Evolutionary conservation across 2,113 vertebrate genomes (phyloP).

Genomic region (Athene cunicularia): DNA sequence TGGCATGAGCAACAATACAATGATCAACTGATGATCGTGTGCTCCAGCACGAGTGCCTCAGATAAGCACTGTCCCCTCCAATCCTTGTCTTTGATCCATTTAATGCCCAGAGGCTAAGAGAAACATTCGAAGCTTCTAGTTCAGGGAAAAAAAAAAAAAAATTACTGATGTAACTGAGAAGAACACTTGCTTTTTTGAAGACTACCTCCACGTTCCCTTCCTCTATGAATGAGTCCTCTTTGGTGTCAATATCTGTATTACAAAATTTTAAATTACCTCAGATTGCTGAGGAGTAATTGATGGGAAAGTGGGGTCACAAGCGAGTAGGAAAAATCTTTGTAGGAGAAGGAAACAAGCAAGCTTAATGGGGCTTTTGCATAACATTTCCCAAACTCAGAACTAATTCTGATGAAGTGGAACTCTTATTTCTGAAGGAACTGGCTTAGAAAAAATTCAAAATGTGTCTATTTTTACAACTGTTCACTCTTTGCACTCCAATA

Average conservation of each 20-base stretch:
- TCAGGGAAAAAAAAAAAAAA: not conserved
- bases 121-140: not conserved
- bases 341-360: not conserved
- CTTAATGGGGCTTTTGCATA: not conserved
- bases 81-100: not conserved
- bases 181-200: not conserved
- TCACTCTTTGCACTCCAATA: not conserved
- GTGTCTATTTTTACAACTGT: not conserved
- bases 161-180: not conserved
- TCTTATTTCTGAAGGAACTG: not conserved
- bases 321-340: not conserved
- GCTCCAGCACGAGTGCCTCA: not conserved
- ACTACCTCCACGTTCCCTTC: not conserved
- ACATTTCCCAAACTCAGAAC: not conserved
- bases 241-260: not conserved
- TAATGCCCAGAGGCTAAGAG: not conserved
- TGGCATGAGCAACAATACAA: not conserved
- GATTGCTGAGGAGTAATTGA: rapidly evolving
- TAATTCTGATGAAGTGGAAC: not conserved
- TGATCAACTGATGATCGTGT: not conserved
- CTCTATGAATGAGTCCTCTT: not conserved
- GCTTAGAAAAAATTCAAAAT: not conserved
- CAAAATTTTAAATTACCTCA: not conserved
- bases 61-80: not conserved
- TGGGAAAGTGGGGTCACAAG: not conserved